Evolutionary conservation across 2,113 vertebrate genomes (phyloP), one percentile per base, ranked within the genome.

Genomic region (Psilopsiagon aurifrons): DNA sequence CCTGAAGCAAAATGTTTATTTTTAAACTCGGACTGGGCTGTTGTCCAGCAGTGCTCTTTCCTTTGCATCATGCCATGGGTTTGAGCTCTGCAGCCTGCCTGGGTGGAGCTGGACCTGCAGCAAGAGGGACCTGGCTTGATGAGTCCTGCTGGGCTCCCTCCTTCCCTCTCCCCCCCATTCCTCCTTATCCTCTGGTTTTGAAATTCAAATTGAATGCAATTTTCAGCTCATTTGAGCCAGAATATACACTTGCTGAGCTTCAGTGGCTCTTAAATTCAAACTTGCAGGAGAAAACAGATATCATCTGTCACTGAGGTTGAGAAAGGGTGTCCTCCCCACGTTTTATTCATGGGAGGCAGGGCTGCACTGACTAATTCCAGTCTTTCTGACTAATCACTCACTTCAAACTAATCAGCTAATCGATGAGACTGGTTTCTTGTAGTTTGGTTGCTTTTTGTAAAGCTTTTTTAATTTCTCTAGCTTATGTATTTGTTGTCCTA

Each of bases 121-220:
- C 95, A 90, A 74, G 94, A 96, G 85, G 95, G 82, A 92, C 94
- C 95, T 86, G 66, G 51, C 52, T 91, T 96, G 96, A 92, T 97
- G 96, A 96, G 96, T 94, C 86, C 80, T 82, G 92, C 83, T 82
- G 91, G 94, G 96, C 80, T 79, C 39, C 2, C 41, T 82, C 57
- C 80, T 60, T 54, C 68, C 51, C 82, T 77, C 76, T 84, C 87
- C 80, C 93, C 92, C 80, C 62, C 55, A 67, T 88, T 54, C 73
- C 64, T 89, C 67, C 71, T 86, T 95, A 90, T 95, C 94, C 84
- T 97, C 91, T 91, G 94, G 95, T 98, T 98, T 98, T 98, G 98
- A 98, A 98, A 98, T 98, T 98, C 98, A 98, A 98, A 98, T 98
- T 98, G 98, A 98, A 98, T 98, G 98, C 98, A 98, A 98, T 98